Evolutionary conservation across 2,888 invertebrate species (phyloP).

Genomic region (Hypercompe scribonia): DNA sequence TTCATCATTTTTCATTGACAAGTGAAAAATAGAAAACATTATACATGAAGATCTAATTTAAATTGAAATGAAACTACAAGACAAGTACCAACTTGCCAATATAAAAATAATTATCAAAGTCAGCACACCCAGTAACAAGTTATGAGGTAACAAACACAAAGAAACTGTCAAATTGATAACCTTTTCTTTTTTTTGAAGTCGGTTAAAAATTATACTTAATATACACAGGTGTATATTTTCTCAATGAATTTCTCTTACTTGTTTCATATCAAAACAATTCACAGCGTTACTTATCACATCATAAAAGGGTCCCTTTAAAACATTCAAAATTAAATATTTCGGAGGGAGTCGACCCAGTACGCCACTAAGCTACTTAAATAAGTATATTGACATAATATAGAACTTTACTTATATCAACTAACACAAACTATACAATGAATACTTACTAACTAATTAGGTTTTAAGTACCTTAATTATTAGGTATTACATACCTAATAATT

Average conservation of each 20-base stretch:
- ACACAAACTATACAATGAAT: background rate
- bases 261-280: background rate
- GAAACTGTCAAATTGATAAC: no score
- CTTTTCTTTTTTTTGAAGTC: no score
- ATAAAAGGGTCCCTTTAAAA: background rate
- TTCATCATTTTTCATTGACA: no score
- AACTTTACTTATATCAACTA: background rate
- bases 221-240: no score
- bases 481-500: background rate
- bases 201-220: no score
- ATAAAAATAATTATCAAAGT: no score
- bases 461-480: background rate
- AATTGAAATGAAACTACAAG: no score
- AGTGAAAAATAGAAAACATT: no score
- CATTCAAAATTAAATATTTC: constrained; percentile 1
- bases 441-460: background rate
- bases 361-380: background rate
- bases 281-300: background rate
- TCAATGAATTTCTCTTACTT: background rate
- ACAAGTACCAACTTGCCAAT: no score
- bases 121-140: no score
- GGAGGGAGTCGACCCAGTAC: background rate
- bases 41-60: no score
- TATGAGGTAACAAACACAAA: no score
- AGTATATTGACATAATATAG: background rate